These are phyloP conservation scores for Chloroclystis v-ata DNA, from an alignment of 2,888 invertebrate species.

Conservation along the genomic window DNA sequence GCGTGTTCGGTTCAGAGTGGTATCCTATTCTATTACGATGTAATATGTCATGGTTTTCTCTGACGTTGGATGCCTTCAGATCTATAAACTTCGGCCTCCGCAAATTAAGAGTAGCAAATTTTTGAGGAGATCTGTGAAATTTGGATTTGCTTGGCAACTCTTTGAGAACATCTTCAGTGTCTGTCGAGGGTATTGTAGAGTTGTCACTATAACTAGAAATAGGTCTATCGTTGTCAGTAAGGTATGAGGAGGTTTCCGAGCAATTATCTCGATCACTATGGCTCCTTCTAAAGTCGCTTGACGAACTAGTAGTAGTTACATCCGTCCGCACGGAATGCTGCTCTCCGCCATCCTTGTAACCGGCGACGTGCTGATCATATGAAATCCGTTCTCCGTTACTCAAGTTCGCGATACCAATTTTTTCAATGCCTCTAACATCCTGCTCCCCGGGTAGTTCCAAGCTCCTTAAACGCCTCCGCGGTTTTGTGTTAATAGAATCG, in stretches of 20 bases:
- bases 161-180: constrained; percentile 70
- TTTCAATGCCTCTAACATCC: constrained; percentile 52
- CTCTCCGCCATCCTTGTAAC: constrained; percentile 62
- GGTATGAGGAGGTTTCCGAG: constrained; percentile 71
- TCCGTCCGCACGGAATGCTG: constrained; percentile 70
- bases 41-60: constrained; percentile 64
- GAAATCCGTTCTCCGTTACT: constrained; percentile 65
- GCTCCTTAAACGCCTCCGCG: constrained; percentile 67
- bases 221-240: constrained; percentile 72
- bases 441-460: constrained; percentile 58
- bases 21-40: constrained; percentile 68
- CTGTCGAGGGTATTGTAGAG: constrained; percentile 72
- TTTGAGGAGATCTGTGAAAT: constrained; percentile 72
- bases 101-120: constrained; percentile 70
- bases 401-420: constrained; percentile 52
- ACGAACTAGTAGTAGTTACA: constrained; percentile 63
- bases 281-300: constrained; percentile 67
- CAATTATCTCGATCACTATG: constrained; percentile 74
- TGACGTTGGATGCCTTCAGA: constrained; percentile 48
- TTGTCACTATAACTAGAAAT: constrained; percentile 74
- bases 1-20: constrained; percentile 74
- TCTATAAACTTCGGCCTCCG: constrained; percentile 72
- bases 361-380: constrained; percentile 57
- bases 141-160: constrained; percentile 70
- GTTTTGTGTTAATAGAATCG: constrained; percentile 73